Evolutionary conservation across 2,113 vertebrate species (phyloP).

Genomic region (Neopipo cinnamomea): DNA sequence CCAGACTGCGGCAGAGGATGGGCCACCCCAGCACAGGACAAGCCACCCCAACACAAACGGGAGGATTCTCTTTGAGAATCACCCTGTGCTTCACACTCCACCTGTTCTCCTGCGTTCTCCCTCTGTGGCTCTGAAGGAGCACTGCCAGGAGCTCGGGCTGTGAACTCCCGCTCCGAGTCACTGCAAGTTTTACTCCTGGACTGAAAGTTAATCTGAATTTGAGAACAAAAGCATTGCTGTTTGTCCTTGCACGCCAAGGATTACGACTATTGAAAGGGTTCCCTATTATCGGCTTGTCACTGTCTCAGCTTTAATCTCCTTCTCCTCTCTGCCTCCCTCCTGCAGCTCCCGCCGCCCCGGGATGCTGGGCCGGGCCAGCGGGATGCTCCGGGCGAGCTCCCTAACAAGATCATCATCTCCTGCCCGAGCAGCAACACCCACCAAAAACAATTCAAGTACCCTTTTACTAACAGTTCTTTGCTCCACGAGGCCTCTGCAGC

Average conservation of each 20-base stretch:
- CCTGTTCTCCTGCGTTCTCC: neutral
- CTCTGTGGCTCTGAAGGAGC: neutral
- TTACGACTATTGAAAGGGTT: constrained; percentile 83
- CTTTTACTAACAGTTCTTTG: neutral
- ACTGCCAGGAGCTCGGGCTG: neutral
- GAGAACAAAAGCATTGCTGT: constrained; percentile 88
- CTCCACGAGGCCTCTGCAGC: rapidly evolving
- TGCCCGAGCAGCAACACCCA: neutral
- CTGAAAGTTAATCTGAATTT: constrained; percentile 78
- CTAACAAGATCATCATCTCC: constrained; percentile 81
- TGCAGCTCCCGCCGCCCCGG: constrained; percentile 53
- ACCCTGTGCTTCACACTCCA: neutral
- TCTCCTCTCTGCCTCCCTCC: constrained; percentile 82
- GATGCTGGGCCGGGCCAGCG: neutral
- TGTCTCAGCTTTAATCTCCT: constrained; percentile 89
- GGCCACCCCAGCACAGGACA: neutral
- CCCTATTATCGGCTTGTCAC: constrained; percentile 87
- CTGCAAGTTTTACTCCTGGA: constrained; percentile 40
- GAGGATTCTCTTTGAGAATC: neutral
- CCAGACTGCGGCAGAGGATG: neutral
- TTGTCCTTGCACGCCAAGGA: constrained; percentile 86
- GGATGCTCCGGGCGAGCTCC: constrained; percentile 26
- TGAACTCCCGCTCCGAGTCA: neutral
- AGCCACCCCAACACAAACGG: rapidly evolving
- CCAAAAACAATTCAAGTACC: neutral